Conservation (phyloP, 2,888 invertebrate species). For the Ennomos fuscantarius region DNA sequence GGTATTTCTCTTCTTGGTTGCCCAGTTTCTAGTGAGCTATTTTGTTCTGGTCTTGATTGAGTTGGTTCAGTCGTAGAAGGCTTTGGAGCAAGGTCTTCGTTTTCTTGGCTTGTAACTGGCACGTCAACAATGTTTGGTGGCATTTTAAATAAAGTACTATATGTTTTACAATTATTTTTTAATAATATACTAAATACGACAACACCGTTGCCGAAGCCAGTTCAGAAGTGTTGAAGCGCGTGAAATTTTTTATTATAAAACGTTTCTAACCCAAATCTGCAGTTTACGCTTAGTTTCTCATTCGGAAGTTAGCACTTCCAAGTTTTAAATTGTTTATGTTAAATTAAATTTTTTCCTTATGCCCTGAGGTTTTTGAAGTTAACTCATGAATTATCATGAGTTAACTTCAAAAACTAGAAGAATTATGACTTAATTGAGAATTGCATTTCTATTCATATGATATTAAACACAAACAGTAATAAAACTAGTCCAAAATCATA, state of each 20-base stretch:
- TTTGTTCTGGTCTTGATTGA: constrained; percentile 7
- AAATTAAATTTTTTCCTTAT: background rate
- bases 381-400: too few species aligned
- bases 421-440: background rate
- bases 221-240: constrained; percentile 14
- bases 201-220: constrained; percentile 1
- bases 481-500: too few species aligned
- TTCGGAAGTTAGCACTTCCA: constrained; percentile 2
- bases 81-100: constrained; percentile 17
- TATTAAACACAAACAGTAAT: background rate
- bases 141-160: constrained; percentile 25
- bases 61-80: constrained; percentile 12
- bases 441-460: background rate
- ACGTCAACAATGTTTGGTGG: constrained; percentile 32
- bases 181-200: constrained; percentile 8
- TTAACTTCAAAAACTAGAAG: too few species aligned
- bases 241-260: constrained; percentile 26
- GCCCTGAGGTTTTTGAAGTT: too few species aligned
- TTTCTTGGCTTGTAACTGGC: constrained; percentile 19
- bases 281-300: constrained; percentile 18
- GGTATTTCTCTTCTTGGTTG: constrained; percentile 16
- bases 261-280: constrained; percentile 1
- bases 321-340: background rate
- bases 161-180: background rate
- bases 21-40: constrained; percentile 16